Conservation (phyloP, 2,113 vertebrate species). For the Anoura caudifer region DNA sequence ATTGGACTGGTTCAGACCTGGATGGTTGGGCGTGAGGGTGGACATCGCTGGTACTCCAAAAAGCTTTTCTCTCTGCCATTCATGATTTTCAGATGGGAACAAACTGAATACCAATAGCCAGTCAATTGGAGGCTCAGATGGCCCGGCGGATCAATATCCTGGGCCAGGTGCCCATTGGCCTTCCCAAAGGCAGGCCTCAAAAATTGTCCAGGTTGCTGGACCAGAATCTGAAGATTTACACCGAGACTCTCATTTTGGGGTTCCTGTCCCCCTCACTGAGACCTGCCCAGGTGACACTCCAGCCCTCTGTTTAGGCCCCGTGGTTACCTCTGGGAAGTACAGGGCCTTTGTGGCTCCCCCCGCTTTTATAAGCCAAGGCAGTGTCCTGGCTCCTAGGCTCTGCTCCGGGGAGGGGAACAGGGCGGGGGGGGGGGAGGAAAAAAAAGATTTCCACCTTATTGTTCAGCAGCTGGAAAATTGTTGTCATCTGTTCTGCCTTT, state of each 20-base stretch:
- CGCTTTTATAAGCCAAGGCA: constrained; percentile 35
- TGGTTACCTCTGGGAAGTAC: neutral
- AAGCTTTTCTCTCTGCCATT: neutral
- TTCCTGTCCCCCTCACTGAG: neutral
- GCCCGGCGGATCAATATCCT: neutral
- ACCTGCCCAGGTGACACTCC: neutral
- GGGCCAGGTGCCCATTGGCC: neutral
- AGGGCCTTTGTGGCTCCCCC: neutral
- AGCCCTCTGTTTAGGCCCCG: neutral
- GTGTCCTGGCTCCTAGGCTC: constrained; percentile 34
- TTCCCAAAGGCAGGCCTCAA: neutral
- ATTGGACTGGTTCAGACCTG: neutral
- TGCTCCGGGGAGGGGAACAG: neutral
- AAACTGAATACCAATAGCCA: neutral
- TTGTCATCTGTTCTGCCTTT: constrained; percentile 75
- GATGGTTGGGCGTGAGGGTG: neutral
- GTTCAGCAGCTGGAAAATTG: constrained; percentile 75
- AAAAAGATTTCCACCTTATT: constrained; percentile 72
- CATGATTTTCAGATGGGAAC: neutral
- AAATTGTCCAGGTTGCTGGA: neutral
- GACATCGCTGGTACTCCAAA: neutral
- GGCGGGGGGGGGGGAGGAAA: neutral
- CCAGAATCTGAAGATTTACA: neutral
- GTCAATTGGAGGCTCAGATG: neutral
- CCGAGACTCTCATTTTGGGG: neutral